Conservation (phyloP, 2,113 vertebrate species). For the Dryoscopus gambensis region DNA sequence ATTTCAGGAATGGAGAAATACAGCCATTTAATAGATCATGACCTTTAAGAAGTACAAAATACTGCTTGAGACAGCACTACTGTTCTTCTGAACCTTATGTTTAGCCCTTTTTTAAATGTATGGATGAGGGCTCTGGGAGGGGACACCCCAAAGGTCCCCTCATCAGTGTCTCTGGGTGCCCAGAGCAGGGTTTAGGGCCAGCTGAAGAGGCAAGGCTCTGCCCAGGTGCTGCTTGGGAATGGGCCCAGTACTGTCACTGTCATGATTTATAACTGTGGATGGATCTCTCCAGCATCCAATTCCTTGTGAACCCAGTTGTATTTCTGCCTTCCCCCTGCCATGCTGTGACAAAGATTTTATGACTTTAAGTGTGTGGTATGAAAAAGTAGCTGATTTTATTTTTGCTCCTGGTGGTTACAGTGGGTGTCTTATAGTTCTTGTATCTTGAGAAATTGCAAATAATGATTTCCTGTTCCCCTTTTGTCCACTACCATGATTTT, state of each 20-base stretch:
- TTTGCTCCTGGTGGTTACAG: background rate
- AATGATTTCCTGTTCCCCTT: background rate
- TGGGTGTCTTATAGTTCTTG: background rate
- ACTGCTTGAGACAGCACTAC: background rate
- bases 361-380: background rate
- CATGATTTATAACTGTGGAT: background rate
- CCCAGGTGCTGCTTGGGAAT: background rate
- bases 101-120: background rate
- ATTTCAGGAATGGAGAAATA: background rate
- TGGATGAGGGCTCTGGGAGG: background rate
- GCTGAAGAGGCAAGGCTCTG: background rate
- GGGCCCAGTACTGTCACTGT: background rate
- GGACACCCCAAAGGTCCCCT: background rate
- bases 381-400: background rate
- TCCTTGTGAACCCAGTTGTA: background rate
- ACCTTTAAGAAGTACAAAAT: slow-evolving; percentile 1
- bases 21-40: background rate
- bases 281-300: background rate
- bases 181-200: background rate
- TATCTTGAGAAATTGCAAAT: background rate
- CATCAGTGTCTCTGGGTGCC: background rate
- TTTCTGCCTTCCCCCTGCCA: background rate
- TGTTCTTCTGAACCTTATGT: background rate
- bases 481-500: background rate
- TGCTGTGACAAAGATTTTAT: background rate